Base-by-base conservation (phyloP, 23 tunicate genomes). In the Trididemnum nubilum region DNA sequence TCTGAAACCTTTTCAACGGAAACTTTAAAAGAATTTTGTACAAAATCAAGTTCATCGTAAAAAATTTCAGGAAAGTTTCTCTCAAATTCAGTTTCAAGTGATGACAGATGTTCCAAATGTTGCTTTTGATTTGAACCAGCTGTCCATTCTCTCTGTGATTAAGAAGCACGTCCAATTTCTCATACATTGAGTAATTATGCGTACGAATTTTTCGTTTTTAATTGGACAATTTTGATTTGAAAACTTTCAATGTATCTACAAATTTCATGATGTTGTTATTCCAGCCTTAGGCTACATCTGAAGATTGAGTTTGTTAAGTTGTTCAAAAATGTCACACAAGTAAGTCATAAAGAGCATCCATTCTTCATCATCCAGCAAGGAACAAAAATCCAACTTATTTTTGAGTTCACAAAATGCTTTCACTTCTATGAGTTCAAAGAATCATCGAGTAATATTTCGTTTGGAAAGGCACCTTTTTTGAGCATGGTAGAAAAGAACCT, bases 291-390 rank as follows among this genome's bases (percentile, higher is more conserved):
- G n/a, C 74, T 88, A 82, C 58, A 88, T 73, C 35, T 65, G 71
- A 1, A 88, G 70, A 65, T 88, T 82, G 52, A 88, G 77, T 32
- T 75, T 72, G 72, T 88, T 88, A 7, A 88, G 83, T 76, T 88
- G 81, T 75, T 88, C 92, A 82, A 82, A 81, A 34, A 88, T 73
- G 72, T 82, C 92, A 61, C 76, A 77, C 38, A 88, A 82, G 74
- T 88, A 72, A 64, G 92, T 87, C 51, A 88, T 78, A 49, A 52
- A 66, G 77, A 71, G 76, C 51, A 82, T 81, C 87, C 92, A 88
- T 44, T 60, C 66, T 72, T 81, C 87, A 66, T 88, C 87, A 51
- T 74, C 74, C 36, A 88, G 71, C 81, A 79, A 88, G 63, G 78
- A 82, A 50, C 36, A 66, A 40, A 64, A 34, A 0, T 35, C 67